Conservation (phyloP, 2,113 vertebrate species). For the Microtus richardsoni region DNA sequence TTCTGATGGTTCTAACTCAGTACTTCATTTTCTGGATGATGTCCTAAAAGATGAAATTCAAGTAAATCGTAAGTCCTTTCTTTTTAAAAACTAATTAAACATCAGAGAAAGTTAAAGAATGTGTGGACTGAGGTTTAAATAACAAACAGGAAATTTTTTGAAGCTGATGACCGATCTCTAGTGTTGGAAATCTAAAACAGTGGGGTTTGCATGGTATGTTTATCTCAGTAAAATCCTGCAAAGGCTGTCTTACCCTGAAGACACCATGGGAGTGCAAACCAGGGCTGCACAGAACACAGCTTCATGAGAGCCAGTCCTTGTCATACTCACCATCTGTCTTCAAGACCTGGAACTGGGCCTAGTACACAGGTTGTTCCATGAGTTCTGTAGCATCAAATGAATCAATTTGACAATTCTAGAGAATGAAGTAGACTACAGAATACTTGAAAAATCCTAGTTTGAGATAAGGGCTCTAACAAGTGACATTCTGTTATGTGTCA, state of each 20-base stretch:
- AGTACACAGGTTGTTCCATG: too few relatives aligned
- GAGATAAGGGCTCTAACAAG: not conserved
- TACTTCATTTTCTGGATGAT: not conserved
- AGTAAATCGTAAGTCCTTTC: conserved; percentile 20
- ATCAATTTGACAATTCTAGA: not conserved
- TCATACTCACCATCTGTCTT: not conserved
- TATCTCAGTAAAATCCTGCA: not conserved
- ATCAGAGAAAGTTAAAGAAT: conserved; percentile 19
- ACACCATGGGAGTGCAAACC: not conserved
- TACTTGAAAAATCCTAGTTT: not conserved
- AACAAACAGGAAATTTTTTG: not conserved
- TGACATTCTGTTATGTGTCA: not conserved
- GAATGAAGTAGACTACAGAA: not conserved
- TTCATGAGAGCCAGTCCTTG: not conserved
- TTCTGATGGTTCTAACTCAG: not conserved
- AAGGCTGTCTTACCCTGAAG: not conserved
- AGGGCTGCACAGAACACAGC: not conserved
- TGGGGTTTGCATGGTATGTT: not conserved
- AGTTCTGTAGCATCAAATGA: not conserved
- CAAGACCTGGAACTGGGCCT: not conserved
- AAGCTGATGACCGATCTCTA: not conserved
- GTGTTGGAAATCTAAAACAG: not conserved
- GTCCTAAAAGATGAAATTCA: not conserved
- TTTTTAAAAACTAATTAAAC: conserved; percentile 45
- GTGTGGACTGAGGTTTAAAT: not conserved